These are phyloP conservation scores for Heliothis peltigera DNA, from an alignment of 2,888 invertebrate genomes.

Conservation along the genomic window DNA sequence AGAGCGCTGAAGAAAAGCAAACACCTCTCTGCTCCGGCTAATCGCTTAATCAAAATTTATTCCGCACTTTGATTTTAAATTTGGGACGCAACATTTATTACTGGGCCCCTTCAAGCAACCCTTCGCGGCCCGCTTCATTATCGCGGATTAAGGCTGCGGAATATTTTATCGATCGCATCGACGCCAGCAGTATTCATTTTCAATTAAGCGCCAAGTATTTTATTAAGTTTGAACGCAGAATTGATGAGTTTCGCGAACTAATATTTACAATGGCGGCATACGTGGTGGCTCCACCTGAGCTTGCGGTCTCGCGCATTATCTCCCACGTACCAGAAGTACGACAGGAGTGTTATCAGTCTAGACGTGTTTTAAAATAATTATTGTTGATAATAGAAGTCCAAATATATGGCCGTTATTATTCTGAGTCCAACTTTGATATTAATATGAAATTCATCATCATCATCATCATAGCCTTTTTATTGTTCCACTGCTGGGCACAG, in stretches of 20 bases:
- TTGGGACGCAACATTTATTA: conserved; percentile 90
- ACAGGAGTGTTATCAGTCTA: conserved; percentile 51
- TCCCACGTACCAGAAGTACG: conserved; percentile 47
- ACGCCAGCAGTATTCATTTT: conserved; percentile 88
- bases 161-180: conserved; percentile 89
- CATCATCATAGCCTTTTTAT: too few species aligned
- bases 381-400: not conserved
- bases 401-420: not conserved
- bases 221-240: conserved; percentile 89
- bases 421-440: not conserved
- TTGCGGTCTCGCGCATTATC: conserved; percentile 68
- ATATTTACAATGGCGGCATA: conserved; percentile 88
- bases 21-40: conserved; percentile 84
- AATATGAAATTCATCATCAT: too few species aligned
- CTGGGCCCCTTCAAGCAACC: conserved; percentile 86
- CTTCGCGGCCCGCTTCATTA: conserved; percentile 88
- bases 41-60: conserved; percentile 90
- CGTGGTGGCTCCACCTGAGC: conserved; percentile 75
- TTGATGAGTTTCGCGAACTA: conserved; percentile 90
- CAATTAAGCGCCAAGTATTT: conserved; percentile 90
- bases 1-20: conserved; percentile 81
- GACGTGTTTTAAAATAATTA: conserved; percentile 47
- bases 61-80: conserved; percentile 90
- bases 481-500: too few species aligned
- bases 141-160: conserved; percentile 89